These are phyloP conservation scores for Actinernus sp. DNA, from an alignment of 92 coral and sea anemone species.

Conservation along the genomic window DNA sequence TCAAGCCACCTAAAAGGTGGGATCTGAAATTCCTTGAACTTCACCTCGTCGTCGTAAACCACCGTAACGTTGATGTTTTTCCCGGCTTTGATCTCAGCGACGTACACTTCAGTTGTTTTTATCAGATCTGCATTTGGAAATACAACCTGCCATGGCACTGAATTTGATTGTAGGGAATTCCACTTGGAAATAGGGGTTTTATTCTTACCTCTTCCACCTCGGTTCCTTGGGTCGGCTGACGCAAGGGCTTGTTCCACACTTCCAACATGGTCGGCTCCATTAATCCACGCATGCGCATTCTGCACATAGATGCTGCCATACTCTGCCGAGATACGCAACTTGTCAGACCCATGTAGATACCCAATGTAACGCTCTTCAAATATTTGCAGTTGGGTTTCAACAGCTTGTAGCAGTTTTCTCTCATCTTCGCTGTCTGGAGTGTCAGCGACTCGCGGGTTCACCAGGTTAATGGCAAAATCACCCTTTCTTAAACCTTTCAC, in stretches of 20 bases:
- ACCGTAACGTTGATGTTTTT: constrained; percentile 43
- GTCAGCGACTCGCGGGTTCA: neutral
- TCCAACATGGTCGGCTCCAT: constrained; percentile 14
- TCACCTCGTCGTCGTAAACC: constrained; percentile 40
- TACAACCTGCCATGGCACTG: constrained; percentile 13
- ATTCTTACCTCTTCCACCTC: constrained; percentile 4
- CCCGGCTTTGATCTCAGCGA: constrained; percentile 52
- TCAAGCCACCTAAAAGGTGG: constrained; percentile 82
- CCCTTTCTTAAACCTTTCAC: constrained; percentile 49
- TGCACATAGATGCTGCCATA: constrained; percentile 79
- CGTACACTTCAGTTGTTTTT: constrained; percentile 23
- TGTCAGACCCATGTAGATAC: constrained; percentile 65
- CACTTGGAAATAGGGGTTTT: constrained; percentile 17
- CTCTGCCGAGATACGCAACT: constrained; percentile 45
- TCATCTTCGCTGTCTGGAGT: constrained; percentile 13
- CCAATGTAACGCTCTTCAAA: constrained; percentile 31
- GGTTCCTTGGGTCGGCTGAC: constrained; percentile 44
- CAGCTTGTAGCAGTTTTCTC: constrained; percentile 35
- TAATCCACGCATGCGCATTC: constrained; percentile 34
- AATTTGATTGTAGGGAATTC: constrained; percentile 5
- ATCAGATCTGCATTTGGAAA: neutral
- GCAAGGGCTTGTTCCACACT: constrained; percentile 35
- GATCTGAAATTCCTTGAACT: constrained; percentile 53
- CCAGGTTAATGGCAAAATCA: constrained; percentile 67
- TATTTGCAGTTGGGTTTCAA: constrained; percentile 42